Evolutionary conservation across 2,888 invertebrate species (phyloP).

Genomic region (Leucoptera coffeella): DNA sequence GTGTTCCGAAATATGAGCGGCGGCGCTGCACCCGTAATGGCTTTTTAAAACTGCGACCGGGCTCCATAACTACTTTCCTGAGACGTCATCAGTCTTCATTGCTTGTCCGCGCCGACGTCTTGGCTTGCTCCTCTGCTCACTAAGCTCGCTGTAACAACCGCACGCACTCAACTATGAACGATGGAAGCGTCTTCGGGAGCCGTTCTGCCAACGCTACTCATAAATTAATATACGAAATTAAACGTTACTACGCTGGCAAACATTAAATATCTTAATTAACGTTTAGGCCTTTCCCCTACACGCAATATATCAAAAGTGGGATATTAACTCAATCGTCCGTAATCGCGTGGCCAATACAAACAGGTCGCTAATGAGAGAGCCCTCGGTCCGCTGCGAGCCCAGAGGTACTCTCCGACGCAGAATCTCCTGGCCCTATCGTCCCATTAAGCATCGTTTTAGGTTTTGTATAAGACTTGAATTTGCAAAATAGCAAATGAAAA

Average conservation of each 20-base stretch:
- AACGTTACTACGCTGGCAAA: no score
- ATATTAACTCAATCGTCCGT: slow-evolving; percentile 41
- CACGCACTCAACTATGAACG: no score
- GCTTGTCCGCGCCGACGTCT: slow-evolving; percentile 51
- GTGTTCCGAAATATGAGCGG: slow-evolving; percentile 47
- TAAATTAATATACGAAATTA: no score
- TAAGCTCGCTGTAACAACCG: no score
- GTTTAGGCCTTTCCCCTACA: slow-evolving; percentile 20
- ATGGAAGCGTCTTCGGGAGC: no score
- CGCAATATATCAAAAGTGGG: slow-evolving; percentile 33
- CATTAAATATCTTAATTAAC: slow-evolving; percentile 4
- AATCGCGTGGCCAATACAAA: slow-evolving; percentile 38
- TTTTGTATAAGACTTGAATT: no score
- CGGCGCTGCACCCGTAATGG: slow-evolving; percentile 26
- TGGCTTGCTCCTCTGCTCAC: no score
- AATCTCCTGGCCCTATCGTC: no score
- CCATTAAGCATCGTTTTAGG: no score
- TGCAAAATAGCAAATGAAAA: no score
- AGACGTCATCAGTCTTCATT: slow-evolving; percentile 53
- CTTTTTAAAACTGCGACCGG: slow-evolving; percentile 54
- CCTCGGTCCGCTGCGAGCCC: slow-evolving; percentile 15
- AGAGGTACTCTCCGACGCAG: no score
- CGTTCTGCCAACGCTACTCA: no score
- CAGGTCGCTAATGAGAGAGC: slow-evolving; percentile 43
- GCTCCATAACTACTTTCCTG: slow-evolving; percentile 49